Percentiles rank a stretch among this genome's conserved stretches.
phyloP scores from a whole-genome alignment of 2,888 invertebrate genomes.

The Xestobium rufovillosum region DNA sequence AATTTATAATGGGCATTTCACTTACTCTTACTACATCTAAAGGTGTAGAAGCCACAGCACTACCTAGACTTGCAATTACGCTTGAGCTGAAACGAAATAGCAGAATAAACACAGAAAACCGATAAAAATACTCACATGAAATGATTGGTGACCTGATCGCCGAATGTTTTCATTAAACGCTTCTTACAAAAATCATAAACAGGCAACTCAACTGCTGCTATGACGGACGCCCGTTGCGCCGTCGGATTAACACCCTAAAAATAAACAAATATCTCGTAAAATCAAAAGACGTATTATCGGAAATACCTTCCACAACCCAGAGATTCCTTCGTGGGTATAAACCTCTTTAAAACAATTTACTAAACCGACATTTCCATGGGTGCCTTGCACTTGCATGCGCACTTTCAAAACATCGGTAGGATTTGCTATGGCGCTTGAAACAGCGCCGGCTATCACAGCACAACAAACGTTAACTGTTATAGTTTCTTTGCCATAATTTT shows the following conservation, averaged over 20 bases:
- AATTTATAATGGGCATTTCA: too few relatives aligned
- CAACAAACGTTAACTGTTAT: constrained; percentile 69
- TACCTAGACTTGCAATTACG: constrained; percentile 84
- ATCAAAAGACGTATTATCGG: too few relatives aligned
- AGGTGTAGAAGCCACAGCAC: constrained; percentile 89
- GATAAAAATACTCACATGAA: constrained; percentile 64
- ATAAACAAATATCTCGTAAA: constrained; percentile 15
- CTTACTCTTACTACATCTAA: constrained; percentile 87
- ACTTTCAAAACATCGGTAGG: constrained; percentile 96
- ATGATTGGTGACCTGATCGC: constrained; percentile 79
- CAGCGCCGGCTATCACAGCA: constrained; percentile 78
- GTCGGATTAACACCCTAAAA: constrained; percentile 83
- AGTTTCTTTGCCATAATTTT: constrained; percentile 47
- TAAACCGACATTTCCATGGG: constrained; percentile 49
- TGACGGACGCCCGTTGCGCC: constrained; percentile 85
- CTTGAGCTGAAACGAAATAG: constrained; percentile 60
- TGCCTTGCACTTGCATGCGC: constrained; percentile 78
- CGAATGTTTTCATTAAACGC: constrained; percentile 59
- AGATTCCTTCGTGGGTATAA: constrained; percentile 72
- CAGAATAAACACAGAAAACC: constrained; percentile 8
- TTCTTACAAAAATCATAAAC: constrained; percentile 87
- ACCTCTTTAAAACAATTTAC: constrained; percentile 76
- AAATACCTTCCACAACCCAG: constrained; percentile 86
- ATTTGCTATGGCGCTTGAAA: constrained; percentile 91
- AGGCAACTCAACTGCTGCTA: constrained; percentile 90